Evolutionary conservation across 2,113 vertebrate species (phyloP), one percentile per base, ranked within the genome.

Genomic region (Xenopus laevis): DNA sequence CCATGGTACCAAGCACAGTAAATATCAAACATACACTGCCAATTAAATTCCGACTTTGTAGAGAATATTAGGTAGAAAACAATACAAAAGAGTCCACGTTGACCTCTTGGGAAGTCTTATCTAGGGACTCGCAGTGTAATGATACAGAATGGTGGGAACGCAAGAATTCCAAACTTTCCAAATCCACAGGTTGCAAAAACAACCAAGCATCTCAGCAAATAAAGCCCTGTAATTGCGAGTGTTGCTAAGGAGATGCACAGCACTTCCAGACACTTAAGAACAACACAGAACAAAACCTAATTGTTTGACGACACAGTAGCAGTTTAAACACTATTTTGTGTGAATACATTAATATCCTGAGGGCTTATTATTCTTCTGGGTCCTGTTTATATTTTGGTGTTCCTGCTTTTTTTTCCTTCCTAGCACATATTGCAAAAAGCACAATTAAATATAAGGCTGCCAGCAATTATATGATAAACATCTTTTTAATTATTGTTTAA

Each of bases 401-500:
- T 77, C 74, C 74, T 77, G 47, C 66, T 27, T 27, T 27, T 27
- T 27, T 27, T 27, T 27, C 23, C 23, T 4, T 27, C 23, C 44
- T 57, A 77, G 20, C 20, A n/a, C 15, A 23, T 69, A 77, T 63
- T 70, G 62, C 55, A 75, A 70, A 67, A 64, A 77, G 59, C 60
- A 77, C 74, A 77, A 77, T 77, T 77, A 69, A 50, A 55, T 46
- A 7, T 45, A 27, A 62, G 59, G 15, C 27, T 70, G 74, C 74
- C 74, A 77, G 74, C 67, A 77, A 70, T 64, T 70, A 69, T 77
- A 77, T 62, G 66, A 77, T 77, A 77, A 77, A 57, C 66, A 77
- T 77, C 74, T 76, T 33, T 45, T 30, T 15, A 30, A 70, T 50
- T 47, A 44, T 66, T 74, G 55, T 61, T 63, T 67, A 50, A 60